Base-by-base conservation (phyloP, 2,888 invertebrate genomes). In the Phrixothrix hirtus region DNA sequence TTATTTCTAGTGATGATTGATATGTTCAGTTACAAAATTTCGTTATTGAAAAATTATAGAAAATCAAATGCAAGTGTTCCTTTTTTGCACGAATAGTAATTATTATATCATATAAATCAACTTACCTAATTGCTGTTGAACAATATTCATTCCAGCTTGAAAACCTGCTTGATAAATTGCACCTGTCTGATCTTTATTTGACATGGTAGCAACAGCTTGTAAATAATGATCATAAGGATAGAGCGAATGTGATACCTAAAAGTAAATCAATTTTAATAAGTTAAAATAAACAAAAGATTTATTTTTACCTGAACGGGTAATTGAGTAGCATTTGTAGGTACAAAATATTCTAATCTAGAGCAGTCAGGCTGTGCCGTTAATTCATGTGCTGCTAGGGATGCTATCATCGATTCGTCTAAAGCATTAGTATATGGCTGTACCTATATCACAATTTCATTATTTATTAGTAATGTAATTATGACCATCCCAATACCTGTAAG, bases 341-440 rank as follows among this genome's bases (percentile, higher is more conserved):
- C 77, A 59, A 77, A 77, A 57, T 77, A 78, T 57, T 78, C 78
- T n/a, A 77, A 75, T 39, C 76, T 65, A 10, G 75, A 72, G 27
- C 75, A 64, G 59, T 77, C 77, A 1, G 71, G 63, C 50, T 70
- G 72, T 35, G 64, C 47, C 26, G 65, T 60, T 6, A 71, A 51
- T 35, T 72, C 73, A 63, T 76, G 74, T 29, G 74, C 62, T 67
- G 76, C 49, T 52, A 75, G 61, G 21, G 74, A 71, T 4, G 75
- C 75, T 37, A 75, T 71, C 69, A 77, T 72, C 11, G 73, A 72
- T 49, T 76, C 77, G 52, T 77, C 77, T 36, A 76, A 63, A 30
- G 74, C 65, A 57, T 64, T 70, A 2, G 73, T 66, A 57, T 71
- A 75, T 2, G 69, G 72, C 58, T 69, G 75, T 50, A 73, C 74